Percentiles rank a stretch among this genome's conserved stretches.
These are phyloP conservation scores for Uria lomvia DNA, from an alignment of 2,113 vertebrate species.

Conservation along the genomic window DNA sequence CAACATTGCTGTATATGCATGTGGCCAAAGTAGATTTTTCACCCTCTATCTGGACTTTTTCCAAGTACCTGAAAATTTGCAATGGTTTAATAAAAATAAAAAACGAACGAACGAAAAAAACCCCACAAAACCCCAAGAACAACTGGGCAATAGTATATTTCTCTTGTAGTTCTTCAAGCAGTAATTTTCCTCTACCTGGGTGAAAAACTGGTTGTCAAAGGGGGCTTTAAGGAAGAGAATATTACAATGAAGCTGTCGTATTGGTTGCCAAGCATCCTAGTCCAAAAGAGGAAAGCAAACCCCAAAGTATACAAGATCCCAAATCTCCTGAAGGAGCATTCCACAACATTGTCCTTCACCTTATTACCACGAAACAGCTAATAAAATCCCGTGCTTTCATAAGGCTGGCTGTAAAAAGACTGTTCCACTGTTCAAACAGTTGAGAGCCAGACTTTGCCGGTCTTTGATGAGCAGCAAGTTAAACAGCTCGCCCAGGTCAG, in stretches of 20 bases:
- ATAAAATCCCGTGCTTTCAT: constrained; percentile 73
- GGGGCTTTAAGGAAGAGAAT: constrained; percentile 77
- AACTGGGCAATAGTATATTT: constrained; percentile 62
- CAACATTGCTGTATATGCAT: neutral
- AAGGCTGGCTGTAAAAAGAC: constrained; percentile 49
- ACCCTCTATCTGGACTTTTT: neutral
- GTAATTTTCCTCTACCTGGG: constrained; percentile 55
- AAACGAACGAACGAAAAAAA: neutral
- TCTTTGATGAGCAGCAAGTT: constrained; percentile 43
- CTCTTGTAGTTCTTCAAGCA: constrained; percentile 73
- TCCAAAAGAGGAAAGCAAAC: constrained; percentile 20
- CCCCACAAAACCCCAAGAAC: constrained; percentile 7
- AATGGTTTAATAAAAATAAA: neutral
- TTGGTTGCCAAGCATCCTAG: constrained; percentile 75
- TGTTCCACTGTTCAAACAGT: constrained; percentile 47
- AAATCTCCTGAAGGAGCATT: constrained; percentile 55
- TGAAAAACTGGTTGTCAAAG: constrained; percentile 79
- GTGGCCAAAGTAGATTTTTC: neutral
- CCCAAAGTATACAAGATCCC: neutral
- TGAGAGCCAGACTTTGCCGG: constrained; percentile 32
- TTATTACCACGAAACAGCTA: constrained; percentile 68
- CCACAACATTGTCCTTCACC: constrained; percentile 49
- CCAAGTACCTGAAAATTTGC: neutral
- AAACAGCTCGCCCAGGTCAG: constrained; percentile 23
- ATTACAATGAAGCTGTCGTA: constrained; percentile 78